Conservation (phyloP, 1,140 invertebrate species). For the Nephila pilipes region DNA sequence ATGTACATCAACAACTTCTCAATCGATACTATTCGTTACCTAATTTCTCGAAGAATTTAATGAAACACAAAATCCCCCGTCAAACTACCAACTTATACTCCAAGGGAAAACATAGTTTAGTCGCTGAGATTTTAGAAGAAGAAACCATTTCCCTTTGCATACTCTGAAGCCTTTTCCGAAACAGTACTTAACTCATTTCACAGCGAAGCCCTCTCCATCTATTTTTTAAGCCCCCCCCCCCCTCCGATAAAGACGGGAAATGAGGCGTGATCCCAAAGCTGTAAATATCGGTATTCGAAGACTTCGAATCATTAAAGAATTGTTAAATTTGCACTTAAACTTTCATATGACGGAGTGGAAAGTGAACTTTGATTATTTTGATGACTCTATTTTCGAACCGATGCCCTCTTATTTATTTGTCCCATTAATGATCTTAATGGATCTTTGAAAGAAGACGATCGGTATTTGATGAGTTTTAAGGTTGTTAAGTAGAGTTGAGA, state of each 20-base stretch:
- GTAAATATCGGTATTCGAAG: constrained; percentile 37
- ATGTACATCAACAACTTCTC: no score
- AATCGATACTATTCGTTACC: no score
- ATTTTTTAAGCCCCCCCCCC: background rate
- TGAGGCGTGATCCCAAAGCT: constrained; percentile 43
- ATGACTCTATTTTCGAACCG: constrained; percentile 51
- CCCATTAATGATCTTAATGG: constrained; percentile 45
- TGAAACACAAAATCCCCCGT: background rate
- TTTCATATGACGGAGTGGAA: background rate
- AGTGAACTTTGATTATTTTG: constrained; percentile 56
- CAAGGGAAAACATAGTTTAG: no score
- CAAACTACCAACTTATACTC: background rate
- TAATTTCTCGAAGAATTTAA: no score
- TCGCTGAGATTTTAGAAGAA: background rate
- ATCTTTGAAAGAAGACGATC: background rate
- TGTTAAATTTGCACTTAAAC: constrained; percentile 46
- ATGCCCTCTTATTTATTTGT: constrained; percentile 48
- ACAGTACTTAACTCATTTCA: background rate
- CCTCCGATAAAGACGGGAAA: constrained; percentile 25
- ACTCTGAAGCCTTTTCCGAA: background rate
- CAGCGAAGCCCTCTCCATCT: background rate
- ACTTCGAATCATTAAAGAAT: constrained; percentile 23
- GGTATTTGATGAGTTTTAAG: constrained; percentile 29
- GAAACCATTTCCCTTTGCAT: background rate
- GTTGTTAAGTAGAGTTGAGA: background rate